These are phyloP conservation scores for Oopsacas minuta DNA, from an alignment of 37 sponge, comb jelly and placozoan genomes.

Conservation along the genomic window DNA sequence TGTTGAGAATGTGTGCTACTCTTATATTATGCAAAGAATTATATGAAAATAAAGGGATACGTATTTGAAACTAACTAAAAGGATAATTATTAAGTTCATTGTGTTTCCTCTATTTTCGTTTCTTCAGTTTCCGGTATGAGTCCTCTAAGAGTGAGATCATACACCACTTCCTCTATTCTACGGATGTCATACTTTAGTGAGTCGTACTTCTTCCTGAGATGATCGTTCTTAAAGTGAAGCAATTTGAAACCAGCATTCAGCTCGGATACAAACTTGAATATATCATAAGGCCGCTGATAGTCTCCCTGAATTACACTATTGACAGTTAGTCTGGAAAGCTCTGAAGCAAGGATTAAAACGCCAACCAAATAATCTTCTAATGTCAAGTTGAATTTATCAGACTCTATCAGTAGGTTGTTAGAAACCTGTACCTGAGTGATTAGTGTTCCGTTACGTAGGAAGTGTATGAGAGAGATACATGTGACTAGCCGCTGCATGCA, in stretches of 20 bases:
- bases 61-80: too few relatives aligned
- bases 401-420: neutral
- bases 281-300: constrained; percentile 41
- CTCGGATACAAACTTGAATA: constrained; percentile 42
- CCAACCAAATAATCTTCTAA: constrained; percentile 63
- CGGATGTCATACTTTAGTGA: constrained; percentile 66
- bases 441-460: neutral
- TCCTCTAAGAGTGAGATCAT: constrained; percentile 61
- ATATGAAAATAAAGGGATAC: too few relatives aligned
- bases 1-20: too few relatives aligned
- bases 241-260: constrained; percentile 49
- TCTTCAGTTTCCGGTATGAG: constrained; percentile 26
- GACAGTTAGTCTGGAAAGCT: constrained; percentile 58
- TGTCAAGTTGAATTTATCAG: constrained; percentile 44
- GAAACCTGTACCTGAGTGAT: neutral
- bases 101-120: too few relatives aligned
- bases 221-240: constrained; percentile 71
- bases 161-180: constrained; percentile 69
- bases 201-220: constrained; percentile 51
- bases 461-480: neutral
- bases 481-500: neutral
- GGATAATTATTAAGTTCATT: too few relatives aligned
- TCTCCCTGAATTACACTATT: constrained; percentile 59
- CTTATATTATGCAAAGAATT: too few relatives aligned
- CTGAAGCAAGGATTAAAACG: constrained; percentile 37